Percentiles rank a stretch among this genome's conserved stretches.
Conservation (phyloP, 1,140 invertebrate genomes). For the Diuraphis noxia region DNA sequence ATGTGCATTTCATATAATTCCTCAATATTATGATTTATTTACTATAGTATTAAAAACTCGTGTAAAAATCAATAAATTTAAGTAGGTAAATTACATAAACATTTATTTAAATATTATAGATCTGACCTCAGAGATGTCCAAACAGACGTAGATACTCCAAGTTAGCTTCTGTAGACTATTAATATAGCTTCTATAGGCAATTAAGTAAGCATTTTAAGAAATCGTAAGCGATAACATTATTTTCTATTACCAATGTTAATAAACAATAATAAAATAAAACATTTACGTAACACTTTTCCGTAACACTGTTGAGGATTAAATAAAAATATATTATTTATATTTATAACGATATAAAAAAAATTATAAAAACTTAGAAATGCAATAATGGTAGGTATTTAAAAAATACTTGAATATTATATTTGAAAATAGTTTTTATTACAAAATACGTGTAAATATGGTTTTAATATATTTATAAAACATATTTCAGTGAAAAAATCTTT, state of each 20-base stretch:
- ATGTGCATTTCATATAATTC: no score
- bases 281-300: not conserved
- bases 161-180: not conserved
- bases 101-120: not conserved
- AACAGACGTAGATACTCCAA: not conserved
- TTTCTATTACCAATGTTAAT: not conserved
- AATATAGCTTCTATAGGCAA: not conserved
- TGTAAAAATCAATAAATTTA: not conserved
- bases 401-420: not conserved
- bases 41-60: not conserved
- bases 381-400: not conserved
- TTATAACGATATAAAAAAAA: not conserved
- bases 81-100: not conserved
- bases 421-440: not conserved
- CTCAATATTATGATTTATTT: not conserved
- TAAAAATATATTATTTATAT: not conserved
- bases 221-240: not conserved
- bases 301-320: not conserved
- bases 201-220: not conserved
- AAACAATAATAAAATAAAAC: not conserved
- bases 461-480: not conserved
- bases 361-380: not conserved
- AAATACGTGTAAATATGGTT: not conserved
- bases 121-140: no score
- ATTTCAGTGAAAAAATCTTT: not conserved